Percentiles rank a stretch among this genome's conserved stretches.
phyloP scores from a whole-genome alignment of 2,888 invertebrate species.

The Netelia inedita region DNA sequence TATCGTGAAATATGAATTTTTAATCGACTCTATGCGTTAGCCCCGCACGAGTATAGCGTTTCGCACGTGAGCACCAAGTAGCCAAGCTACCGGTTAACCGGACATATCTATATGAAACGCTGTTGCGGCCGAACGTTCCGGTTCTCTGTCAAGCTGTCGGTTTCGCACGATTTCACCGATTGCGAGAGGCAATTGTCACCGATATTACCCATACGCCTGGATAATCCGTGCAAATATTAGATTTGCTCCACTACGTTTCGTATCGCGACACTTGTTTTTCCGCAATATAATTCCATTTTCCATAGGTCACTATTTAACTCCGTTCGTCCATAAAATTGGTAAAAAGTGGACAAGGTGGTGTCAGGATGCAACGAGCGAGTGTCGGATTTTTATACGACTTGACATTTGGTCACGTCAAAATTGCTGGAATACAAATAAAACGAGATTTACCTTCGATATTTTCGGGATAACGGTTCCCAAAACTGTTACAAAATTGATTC shows the following conservation, averaged over 20 bases:
- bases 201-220: slow-evolving; percentile 4
- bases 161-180: slow-evolving; percentile 31
- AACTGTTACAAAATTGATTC: too few relatives aligned
- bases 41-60: neutral
- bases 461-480: too few relatives aligned
- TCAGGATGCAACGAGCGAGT: neutral
- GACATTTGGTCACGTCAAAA: neutral
- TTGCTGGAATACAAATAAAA: neutral
- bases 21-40: slow-evolving; percentile 32
- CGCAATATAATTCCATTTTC: slow-evolving; percentile 6
- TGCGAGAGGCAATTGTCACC: slow-evolving; percentile 22
- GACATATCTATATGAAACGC: neutral
- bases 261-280: neutral
- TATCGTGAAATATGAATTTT: slow-evolving; percentile 66
- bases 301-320: neutral
- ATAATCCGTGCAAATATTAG: neutral
- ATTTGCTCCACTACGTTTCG: neutral
- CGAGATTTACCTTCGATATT: neutral
- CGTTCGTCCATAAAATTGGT: neutral
- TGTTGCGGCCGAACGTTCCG: neutral
- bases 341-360: neutral
- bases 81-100: neutral
- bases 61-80: slow-evolving; percentile 1
- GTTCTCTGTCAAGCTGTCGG: slow-evolving; percentile 42
- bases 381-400: neutral